phyloP scores from a whole-genome alignment of 2,888 invertebrate species.

The Blera fallax region DNA sequence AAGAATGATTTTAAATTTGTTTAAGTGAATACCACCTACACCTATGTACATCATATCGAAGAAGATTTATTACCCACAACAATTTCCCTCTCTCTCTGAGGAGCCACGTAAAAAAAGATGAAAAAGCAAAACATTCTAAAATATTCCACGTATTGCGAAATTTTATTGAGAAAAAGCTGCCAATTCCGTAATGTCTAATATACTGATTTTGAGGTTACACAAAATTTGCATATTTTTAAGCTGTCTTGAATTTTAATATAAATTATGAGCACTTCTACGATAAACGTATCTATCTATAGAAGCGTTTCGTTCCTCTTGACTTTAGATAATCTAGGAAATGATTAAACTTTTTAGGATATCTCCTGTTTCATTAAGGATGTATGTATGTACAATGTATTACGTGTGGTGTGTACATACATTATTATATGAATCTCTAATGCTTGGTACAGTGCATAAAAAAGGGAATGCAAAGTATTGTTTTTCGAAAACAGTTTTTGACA shows the following conservation, averaged over 20 bases:
- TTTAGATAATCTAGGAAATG: background rate
- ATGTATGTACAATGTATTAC: background rate
- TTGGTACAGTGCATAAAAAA: background rate
- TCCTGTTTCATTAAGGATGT: background rate
- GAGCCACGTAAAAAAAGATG: background rate
- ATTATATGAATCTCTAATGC: background rate
- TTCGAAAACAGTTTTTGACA: too few species aligned
- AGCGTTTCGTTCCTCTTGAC: background rate
- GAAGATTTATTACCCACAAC: background rate
- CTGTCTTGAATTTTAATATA: background rate
- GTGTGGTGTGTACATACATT: background rate
- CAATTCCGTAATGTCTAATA: background rate
- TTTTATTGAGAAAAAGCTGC: background rate
- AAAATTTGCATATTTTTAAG: background rate
- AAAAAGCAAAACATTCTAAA: background rate
- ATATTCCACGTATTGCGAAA: constrained; percentile 9
- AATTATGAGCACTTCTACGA: background rate
- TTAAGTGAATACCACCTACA: background rate
- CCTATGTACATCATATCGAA: background rate
- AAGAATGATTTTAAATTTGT: background rate
- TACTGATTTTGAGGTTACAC: constrained; percentile 1
- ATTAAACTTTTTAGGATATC: background rate
- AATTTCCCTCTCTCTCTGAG: background rate
- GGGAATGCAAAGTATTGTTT: too few species aligned
- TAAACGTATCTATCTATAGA: background rate